Evolutionary conservation across 1,140 invertebrate species (phyloP), one percentile per base, ranked within the genome.

Genomic region (Ylistrum balloti): DNA sequence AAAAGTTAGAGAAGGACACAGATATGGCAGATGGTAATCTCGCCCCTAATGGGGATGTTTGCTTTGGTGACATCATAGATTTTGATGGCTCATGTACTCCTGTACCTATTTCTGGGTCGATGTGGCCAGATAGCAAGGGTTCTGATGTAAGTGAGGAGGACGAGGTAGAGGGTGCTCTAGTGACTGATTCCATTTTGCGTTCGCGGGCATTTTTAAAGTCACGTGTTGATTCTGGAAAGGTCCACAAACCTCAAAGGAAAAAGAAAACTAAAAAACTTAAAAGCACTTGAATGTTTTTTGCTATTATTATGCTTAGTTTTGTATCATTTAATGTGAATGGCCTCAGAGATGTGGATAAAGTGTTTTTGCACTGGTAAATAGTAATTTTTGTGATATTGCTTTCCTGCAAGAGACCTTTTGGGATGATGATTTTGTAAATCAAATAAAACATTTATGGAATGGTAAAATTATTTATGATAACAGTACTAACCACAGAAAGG

Each of bases 401-500:
- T 87, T 87, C 3, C 35, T 33, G 28, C 86, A 87, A 87, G 86
- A 87, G 28, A 87, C 86, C 0, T 87, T 87, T 34, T 87, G 86
- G 86, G 35, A 87, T 34, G 86, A 87, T 22, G 33, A 10, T 34
- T 35, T 34, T 87, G 86, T 87, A 10, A 35, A 38, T 87, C 33
- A 87, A 35, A 38, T 38, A 28, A 87, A 28, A 7, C 33, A 87
- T n/a, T 13, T 35, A 20, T 87, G 33, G 86, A 3, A 38, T 7
- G 86, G 86, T 87, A 35, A 87, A 28, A 87, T 87, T 35, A 15
- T 87, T 87, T 34, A 17, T 87, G 22, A 38, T n/a, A 87, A 87
- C 35, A 33, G 35, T 87, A 38, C 34, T 28, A 17, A 33, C 22
- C 20, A 87, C 33, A 87, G 86, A 20, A 87, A 87, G 35, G 86